These are phyloP conservation scores for Danionella dracula DNA, from an alignment of 2,797 vertebrate species.

Conservation along the genomic window DNA sequence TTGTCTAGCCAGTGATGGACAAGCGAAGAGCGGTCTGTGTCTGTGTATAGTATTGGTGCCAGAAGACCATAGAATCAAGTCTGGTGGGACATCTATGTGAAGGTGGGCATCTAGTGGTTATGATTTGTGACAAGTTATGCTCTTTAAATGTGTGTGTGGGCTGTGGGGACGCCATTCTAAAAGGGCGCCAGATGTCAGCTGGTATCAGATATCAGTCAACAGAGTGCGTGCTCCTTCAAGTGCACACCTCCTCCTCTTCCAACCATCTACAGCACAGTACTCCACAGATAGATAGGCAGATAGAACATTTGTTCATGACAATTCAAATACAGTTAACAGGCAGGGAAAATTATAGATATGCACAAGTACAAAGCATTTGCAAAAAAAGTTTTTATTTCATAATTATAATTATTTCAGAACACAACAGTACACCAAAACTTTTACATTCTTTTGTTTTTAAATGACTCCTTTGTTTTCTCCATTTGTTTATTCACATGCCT, in stretches of 20 bases:
- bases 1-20: conserved; percentile 35
- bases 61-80: neutral
- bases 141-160: conserved; percentile 14
- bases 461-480: no score
- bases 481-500: no score
- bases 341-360: no score
- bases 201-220: conserved; percentile 42
- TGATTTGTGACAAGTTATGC: neutral
- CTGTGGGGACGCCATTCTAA: conserved; percentile 26
- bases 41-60: conserved; percentile 11
- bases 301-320: no score
- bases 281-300: no score
- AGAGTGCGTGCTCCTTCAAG: neutral
- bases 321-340: no score
- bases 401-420: no score
- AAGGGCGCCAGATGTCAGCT: conserved; percentile 43
- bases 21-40: conserved; percentile 11
- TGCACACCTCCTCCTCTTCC: neutral
- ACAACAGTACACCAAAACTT: no score
- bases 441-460: no score
- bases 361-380: no score
- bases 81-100: conserved; percentile 16
- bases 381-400: no score
- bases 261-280: no score
- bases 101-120: neutral